These are phyloP conservation scores for Microcebus murinus DNA, from an alignment of 2,113 vertebrate genomes.

Conservation along the genomic window DNA sequence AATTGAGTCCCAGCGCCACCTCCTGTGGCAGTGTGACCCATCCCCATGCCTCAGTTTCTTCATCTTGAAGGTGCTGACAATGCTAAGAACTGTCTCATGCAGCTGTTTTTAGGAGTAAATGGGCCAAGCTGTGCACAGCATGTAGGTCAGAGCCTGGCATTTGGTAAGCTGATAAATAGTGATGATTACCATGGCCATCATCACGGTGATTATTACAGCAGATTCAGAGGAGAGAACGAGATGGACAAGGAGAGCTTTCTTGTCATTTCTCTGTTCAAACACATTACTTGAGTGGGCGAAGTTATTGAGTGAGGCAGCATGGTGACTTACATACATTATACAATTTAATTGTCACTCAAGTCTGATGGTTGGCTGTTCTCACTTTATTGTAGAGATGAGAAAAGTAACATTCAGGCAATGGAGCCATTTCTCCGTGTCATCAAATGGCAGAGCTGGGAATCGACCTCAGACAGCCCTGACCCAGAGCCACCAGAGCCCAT, in stretches of 20 bases:
- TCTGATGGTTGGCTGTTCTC: background rate
- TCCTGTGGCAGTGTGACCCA: accelerated
- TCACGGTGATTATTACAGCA: accelerated
- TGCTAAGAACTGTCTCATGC: background rate
- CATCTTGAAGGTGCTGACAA: background rate
- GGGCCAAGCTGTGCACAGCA: accelerated
- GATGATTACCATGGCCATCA: background rate
- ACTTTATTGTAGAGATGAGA: background rate
- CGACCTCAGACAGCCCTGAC: background rate
- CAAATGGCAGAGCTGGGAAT: background rate
- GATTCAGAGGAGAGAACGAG: background rate
- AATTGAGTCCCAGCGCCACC: background rate
- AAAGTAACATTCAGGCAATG: background rate
- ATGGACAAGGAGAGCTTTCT: background rate
- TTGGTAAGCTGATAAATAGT: background rate
- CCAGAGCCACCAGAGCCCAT: too few species aligned
- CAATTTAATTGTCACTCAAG: background rate
- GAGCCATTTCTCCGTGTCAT: background rate
- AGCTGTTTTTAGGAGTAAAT: background rate
- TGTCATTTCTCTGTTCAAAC: background rate
- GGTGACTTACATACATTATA: background rate
- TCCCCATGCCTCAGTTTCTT: background rate
- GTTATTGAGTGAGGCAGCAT: background rate
- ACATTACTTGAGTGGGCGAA: background rate
- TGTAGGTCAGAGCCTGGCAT: background rate